Percentiles rank a stretch among this genome's conserved stretches.
Evolutionary conservation across 2,797 vertebrate species (phyloP).

Genomic region (Gallirallus australis): DNA sequence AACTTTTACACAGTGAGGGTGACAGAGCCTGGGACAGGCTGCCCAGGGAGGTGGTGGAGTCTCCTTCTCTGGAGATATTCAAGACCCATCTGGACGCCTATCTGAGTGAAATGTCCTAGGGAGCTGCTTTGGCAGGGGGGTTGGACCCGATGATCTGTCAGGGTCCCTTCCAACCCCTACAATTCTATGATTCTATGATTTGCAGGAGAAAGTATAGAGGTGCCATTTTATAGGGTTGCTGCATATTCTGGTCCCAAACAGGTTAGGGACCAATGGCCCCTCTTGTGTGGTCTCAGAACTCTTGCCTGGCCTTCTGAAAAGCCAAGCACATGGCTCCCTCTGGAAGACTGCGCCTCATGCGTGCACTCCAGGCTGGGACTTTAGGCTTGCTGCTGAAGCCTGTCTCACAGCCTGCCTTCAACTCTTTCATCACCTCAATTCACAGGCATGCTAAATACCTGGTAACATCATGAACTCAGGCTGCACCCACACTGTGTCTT

Average conservation of each 20-base stretch:
- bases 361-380: neutral
- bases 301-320: fast-evolving
- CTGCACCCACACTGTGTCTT: neutral
- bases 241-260: neutral
- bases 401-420: fast-evolving
- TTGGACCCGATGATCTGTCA: too few species aligned
- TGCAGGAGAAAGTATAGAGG: neutral
- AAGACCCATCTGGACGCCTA: too few species aligned
- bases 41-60: too few species aligned
- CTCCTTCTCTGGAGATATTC: too few species aligned
- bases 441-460: neutral
- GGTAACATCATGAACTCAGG: neutral
- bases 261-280: neutral
- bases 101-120: too few species aligned
- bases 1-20: too few species aligned
- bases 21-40: too few species aligned
- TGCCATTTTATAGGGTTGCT: neutral
- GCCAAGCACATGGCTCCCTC: fast-evolving
- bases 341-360: fast-evolving
- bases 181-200: neutral
- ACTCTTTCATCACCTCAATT: neutral
- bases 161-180: too few species aligned
- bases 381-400: neutral
- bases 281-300: neutral
- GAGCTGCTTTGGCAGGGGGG: too few species aligned